Conservation (phyloP, 2,113 vertebrate genomes). For the Cynopterus brachyotis region DNA sequence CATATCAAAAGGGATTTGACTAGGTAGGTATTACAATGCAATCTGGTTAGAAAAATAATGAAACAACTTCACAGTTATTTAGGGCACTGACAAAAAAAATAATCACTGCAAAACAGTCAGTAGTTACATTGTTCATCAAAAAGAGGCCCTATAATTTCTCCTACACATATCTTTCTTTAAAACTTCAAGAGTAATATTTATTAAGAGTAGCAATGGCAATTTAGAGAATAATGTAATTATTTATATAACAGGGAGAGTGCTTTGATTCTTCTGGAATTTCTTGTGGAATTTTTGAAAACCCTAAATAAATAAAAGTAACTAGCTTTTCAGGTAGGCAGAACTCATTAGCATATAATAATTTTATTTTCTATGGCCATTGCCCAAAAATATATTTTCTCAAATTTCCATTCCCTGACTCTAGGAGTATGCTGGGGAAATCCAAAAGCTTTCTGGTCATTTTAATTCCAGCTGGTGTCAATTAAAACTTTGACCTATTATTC, state of each 20-base stretch:
- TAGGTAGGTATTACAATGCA: neutral
- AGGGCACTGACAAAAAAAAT: neutral
- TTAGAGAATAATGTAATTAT: neutral
- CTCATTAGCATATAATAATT: neutral
- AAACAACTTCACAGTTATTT: neutral
- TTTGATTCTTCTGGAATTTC: neutral
- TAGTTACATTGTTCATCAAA: neutral
- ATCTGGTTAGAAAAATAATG: neutral
- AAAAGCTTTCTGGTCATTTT: neutral
- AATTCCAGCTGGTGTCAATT: neutral
- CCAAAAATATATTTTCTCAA: neutral
- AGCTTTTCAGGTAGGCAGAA: neutral
- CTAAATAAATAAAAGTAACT: neutral
- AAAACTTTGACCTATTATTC: neutral
- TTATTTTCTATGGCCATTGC: neutral
- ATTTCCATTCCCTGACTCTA: neutral
- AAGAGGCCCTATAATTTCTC: neutral
- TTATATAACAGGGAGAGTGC: neutral
- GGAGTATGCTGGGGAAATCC: neutral
- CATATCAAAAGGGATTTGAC: neutral
- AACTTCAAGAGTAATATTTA: neutral
- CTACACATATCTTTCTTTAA: neutral
- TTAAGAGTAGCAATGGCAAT: neutral
- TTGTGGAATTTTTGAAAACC: neutral
- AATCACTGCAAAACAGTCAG: rapidly evolving